Evolutionary conservation across 92 coral and sea anemone species (phyloP), one percentile per base, ranked within the genome.

Genomic region (Galaxea fascicularis): DNA sequence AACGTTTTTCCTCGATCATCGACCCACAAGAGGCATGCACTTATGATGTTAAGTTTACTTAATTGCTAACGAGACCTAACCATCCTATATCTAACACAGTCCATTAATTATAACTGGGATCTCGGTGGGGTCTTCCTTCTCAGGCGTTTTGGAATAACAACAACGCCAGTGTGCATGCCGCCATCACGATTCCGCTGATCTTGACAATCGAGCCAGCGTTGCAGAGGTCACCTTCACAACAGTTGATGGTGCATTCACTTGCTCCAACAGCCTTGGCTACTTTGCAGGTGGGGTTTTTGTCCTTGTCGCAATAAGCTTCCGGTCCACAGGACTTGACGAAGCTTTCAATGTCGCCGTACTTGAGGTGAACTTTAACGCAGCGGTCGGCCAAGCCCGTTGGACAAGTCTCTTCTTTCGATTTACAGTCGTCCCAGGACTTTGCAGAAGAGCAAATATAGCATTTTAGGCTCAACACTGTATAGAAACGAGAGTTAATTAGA

Each of bases 201-300:
- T 29, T 12, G 1, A 22, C 25, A 10, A 21, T 14, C 18, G 73
- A 68, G 73, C 73, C 73, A 35, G 25, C 73, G 51, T 68, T 31
- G 18, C 73, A 67, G 25, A 67, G 73, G 47, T 67, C 47, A 26
- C 73, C 73, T 18, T 67, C 73, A 22, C 73, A 67, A 11, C 73
- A 67, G 11, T 67, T 12, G 47, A 67, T 16, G 14, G 25, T 10
- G 4, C 73, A 68, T 3, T 68, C 28, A 0, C 73, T 68, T 18
- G 18, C n/a, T 18, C 28, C 22, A 1, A 22, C 45, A 4, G 53
- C 73, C n/a, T 67, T 16, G 5, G 46, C 73, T 3, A 10, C 2
- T 35, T 16, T 68, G 22, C 73, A 68, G 4, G 73, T 68, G 6
- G 73, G 73, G 14, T 68, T 68, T 46, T 10, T 14, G 4, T 68